These are phyloP conservation scores for Cynaeus angustus DNA, from an alignment of 2,888 invertebrate species.

Conservation along the genomic window DNA sequence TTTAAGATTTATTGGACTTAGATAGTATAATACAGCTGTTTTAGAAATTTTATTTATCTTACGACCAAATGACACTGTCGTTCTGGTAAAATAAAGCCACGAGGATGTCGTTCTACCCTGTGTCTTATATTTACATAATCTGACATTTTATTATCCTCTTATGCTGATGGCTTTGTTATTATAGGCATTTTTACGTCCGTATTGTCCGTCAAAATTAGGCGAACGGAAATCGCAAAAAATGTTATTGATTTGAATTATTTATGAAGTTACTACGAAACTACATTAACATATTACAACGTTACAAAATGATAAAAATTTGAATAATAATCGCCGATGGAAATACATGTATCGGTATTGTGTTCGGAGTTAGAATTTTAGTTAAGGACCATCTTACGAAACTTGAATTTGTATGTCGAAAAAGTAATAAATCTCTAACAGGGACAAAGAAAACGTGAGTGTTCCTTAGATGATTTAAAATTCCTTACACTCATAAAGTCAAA, in stretches of 20 bases:
- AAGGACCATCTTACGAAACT: too few relatives aligned
- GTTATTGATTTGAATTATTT: slow-evolving; percentile 33
- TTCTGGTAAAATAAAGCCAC: slow-evolving; percentile 26
- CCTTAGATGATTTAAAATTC: too few relatives aligned
- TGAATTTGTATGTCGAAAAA: too few relatives aligned
- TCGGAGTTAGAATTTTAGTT: too few relatives aligned
- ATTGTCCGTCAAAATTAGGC: slow-evolving; percentile 39
- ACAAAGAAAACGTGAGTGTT: too few relatives aligned
- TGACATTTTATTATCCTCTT: slow-evolving; percentile 47
- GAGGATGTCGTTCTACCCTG: slow-evolving; percentile 24
- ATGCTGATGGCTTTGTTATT: slow-evolving; percentile 43
- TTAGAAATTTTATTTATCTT: slow-evolving; percentile 17
- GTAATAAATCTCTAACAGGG: too few relatives aligned
- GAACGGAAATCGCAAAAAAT: slow-evolving; percentile 33
- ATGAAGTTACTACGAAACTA: slow-evolving; percentile 19
- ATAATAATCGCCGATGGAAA: slow-evolving; percentile 1
- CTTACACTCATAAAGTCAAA: too few relatives aligned
- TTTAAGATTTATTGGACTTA: slow-evolving; percentile 20
- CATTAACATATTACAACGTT: slow-evolving; percentile 35
- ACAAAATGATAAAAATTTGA: slow-evolving; percentile 20
- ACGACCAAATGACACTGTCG: slow-evolving; percentile 12
- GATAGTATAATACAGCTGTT: slow-evolving; percentile 10
- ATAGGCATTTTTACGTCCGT: slow-evolving; percentile 26
- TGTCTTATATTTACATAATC: slow-evolving; percentile 40
- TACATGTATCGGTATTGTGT: neutral